Evolutionary conservation across 2,888 invertebrate species (phyloP).

Genomic region (Prosopocoilus inquinatus): DNA sequence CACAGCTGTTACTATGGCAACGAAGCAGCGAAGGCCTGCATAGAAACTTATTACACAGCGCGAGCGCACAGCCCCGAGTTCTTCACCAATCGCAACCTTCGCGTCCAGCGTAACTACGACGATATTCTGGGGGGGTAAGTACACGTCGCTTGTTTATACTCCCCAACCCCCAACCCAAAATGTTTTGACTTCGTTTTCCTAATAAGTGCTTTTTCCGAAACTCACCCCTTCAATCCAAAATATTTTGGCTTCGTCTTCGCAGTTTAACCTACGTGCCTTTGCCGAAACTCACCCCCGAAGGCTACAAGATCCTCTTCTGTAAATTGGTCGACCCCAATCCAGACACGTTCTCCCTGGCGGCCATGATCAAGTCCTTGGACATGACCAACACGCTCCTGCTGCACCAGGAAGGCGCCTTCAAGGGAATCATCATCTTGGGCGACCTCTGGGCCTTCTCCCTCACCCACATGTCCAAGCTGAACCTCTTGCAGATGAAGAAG

Average conservation of each 20-base stretch:
- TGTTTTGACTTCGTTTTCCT: not conserved
- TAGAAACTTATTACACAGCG: conserved; percentile 37
- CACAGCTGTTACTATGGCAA: conserved; percentile 66
- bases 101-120: not conserved
- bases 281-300: conserved; percentile 32
- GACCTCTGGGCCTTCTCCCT: conserved; percentile 62
- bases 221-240: conserved; percentile 20
- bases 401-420: conserved; percentile 52
- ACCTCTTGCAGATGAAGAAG: conserved; percentile 62
- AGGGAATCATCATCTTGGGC: conserved; percentile 61
- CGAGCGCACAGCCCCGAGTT: conserved; percentile 37
- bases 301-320: conserved; percentile 37
- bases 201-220: conserved; percentile 20
- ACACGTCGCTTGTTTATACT: not conserved
- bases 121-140: conserved; percentile 14
- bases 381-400: conserved; percentile 63
- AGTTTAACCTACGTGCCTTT: conserved; percentile 9
- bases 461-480: conserved; percentile 63
- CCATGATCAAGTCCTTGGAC: conserved; percentile 54
- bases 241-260: not conserved
- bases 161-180: too few relatives aligned
- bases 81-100: conserved; percentile 45
- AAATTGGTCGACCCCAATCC: conserved; percentile 56
- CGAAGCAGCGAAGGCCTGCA: conserved; percentile 33
- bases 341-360: conserved; percentile 57